Evolutionary conservation across 1,140 invertebrate species (phyloP).

Genomic region (Ectropis grisescens): DNA sequence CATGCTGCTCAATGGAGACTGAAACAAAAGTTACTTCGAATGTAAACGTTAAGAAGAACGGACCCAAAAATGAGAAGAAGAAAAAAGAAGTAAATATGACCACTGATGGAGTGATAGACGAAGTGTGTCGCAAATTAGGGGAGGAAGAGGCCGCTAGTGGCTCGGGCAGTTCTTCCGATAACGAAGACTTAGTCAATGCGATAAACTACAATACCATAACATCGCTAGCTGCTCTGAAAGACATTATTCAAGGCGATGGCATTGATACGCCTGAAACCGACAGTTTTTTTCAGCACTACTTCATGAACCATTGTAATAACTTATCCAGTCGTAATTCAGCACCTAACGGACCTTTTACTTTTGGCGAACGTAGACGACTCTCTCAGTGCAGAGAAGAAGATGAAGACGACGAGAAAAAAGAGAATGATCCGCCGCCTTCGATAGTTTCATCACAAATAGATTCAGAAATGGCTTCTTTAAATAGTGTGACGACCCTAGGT

Average conservation of each 20-base stretch:
- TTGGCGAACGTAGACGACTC: conserved; percentile 76
- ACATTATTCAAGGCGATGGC: conserved; percentile 74
- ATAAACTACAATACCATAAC: conserved; percentile 79
- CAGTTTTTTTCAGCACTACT: conserved; percentile 80
- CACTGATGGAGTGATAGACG: conserved; percentile 16
- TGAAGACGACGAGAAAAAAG: conserved; percentile 77
- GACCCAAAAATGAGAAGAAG: conserved; percentile 50
- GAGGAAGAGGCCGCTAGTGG: conserved; percentile 21
- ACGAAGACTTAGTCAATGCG: conserved; percentile 74
- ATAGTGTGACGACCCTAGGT: conserved; percentile 3
- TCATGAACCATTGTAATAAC: conserved; percentile 78
- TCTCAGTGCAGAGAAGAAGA: conserved; percentile 87
- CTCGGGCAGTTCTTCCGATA: conserved; percentile 73
- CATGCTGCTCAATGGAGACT: conserved; percentile 55
- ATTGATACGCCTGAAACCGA: conserved; percentile 75
- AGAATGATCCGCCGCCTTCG: conserved; percentile 19
- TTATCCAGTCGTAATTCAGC: conserved; percentile 72
- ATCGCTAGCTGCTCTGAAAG: conserved; percentile 76
- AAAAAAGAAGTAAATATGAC: conserved; percentile 36
- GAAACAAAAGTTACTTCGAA: conserved; percentile 27
- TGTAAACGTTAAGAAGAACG: conserved; percentile 29
- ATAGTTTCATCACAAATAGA: conserved; percentile 11
- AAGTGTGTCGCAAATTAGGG: conserved; percentile 22
- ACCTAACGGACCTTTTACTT: conserved; percentile 69
- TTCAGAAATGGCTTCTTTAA: conserved; percentile 20